Conservation (phyloP, 1,140 invertebrate genomes). For the Sycophaga agraensis region DNA sequence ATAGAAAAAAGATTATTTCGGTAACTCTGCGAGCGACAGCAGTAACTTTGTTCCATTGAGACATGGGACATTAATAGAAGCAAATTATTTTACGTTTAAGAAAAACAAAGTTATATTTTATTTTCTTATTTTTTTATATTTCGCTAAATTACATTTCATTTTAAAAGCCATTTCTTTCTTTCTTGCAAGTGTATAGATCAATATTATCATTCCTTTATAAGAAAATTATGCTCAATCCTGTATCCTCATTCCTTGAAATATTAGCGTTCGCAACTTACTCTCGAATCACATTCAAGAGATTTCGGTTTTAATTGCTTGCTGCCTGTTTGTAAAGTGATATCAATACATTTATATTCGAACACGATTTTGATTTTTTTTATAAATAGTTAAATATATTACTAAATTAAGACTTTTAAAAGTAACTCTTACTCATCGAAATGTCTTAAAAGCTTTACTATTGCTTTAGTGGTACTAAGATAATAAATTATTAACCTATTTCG, state of each 20-base stretch:
- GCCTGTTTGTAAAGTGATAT: slow-evolving; percentile 47
- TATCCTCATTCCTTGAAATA: slow-evolving; percentile 10
- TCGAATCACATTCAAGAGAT: slow-evolving; percentile 12
- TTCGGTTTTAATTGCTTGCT: slow-evolving; percentile 49
- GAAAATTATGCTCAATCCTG: slow-evolving; percentile 7
- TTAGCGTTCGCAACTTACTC: slow-evolving; percentile 17
- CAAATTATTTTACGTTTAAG: no score
- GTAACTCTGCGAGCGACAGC: slow-evolving; percentile 17
- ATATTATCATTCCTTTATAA: slow-evolving; percentile 18
- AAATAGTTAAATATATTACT: slow-evolving; percentile 12
- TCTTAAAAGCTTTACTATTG: background rate
- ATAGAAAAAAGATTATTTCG: slow-evolving; percentile 18
- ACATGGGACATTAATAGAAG: no score
- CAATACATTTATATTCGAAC: slow-evolving; percentile 17
- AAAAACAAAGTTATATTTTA: slow-evolving; percentile 12
- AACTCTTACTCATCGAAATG: slow-evolving; percentile 28
- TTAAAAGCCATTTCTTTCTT: slow-evolving; percentile 21
- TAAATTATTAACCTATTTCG: background rate
- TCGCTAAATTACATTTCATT: slow-evolving; percentile 11
- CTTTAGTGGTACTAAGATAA: background rate
- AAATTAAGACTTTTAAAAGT: slow-evolving; percentile 15
- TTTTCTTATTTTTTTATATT: slow-evolving; percentile 7
- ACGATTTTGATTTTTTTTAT: slow-evolving; percentile 27
- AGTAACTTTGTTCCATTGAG: background rate
- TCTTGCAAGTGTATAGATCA: slow-evolving; percentile 29